Conservation (phyloP, 2,888 invertebrate genomes). For the Macaria notata region DNA sequence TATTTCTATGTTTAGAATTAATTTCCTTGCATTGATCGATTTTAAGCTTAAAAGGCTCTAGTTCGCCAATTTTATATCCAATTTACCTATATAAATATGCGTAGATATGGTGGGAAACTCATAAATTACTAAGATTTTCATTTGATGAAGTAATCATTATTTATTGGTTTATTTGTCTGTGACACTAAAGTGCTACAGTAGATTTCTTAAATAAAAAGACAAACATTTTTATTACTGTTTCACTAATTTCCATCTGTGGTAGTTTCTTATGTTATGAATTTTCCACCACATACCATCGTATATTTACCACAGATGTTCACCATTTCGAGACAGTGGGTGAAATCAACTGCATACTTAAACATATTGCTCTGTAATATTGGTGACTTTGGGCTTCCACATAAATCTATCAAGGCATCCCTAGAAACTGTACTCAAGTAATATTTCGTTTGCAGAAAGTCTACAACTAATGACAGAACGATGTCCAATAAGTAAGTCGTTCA, state of each 20-base stretch:
- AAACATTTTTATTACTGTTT: too few species aligned
- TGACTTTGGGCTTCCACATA: constrained; percentile 2
- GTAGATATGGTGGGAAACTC: too few species aligned
- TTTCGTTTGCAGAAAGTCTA: constrained; percentile 67
- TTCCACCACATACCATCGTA: too few species aligned
- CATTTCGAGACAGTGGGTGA: constrained; percentile 5
- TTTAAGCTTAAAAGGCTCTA: constrained; percentile 6
- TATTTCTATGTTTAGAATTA: constrained; percentile 28
- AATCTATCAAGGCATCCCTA: constrained; percentile 29
- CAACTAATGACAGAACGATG: constrained; percentile 78
- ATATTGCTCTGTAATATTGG: not conserved
- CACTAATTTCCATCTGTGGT: too few species aligned
- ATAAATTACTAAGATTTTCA: too few species aligned
- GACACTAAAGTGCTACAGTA: too few species aligned
- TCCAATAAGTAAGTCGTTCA: constrained; percentile 66
- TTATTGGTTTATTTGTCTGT: too few species aligned
- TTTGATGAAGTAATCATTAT: too few species aligned
- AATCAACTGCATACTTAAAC: not conserved
- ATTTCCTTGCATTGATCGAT: constrained; percentile 28
- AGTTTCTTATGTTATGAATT: too few species aligned
- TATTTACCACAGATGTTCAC: not conserved
- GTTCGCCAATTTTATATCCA: too few species aligned
- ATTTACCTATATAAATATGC: too few species aligned
- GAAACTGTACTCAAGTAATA: constrained; percentile 42
- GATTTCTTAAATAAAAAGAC: too few species aligned